A percentile compares a stretch with the other conserved stretches of the same genome.
These are phyloP conservation scores for Netelia virgata DNA, from an alignment of 2,888 invertebrate species.

Conservation along the genomic window DNA sequence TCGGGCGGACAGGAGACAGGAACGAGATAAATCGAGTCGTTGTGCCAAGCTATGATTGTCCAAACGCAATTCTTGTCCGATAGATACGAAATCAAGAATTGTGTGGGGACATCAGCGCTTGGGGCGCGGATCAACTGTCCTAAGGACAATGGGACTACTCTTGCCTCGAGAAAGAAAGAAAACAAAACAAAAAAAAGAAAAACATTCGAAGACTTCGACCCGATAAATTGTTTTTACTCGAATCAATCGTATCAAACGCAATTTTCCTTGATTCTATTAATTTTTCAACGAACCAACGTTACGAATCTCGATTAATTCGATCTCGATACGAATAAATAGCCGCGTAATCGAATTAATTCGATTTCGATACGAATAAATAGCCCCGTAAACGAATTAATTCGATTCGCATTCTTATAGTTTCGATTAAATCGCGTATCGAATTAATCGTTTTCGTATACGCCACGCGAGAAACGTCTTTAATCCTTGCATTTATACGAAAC, in stretches of 20 bases:
- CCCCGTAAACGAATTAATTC: too few relatives aligned
- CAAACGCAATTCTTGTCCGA: slow-evolving; percentile 85
- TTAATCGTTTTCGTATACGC: too few relatives aligned
- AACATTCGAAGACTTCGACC: neutral
- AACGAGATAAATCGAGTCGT: slow-evolving; percentile 66
- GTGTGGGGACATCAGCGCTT: slow-evolving; percentile 85
- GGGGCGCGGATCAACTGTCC: slow-evolving; percentile 78
- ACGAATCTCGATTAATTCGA: too few relatives aligned
- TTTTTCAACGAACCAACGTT: neutral
- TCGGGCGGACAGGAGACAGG: slow-evolving; percentile 18
- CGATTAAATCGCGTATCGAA: too few relatives aligned
- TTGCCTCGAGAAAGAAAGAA: too few relatives aligned
- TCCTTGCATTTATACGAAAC: too few relatives aligned
- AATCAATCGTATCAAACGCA: neutral
- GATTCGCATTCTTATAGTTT: too few relatives aligned
- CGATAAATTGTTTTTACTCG: neutral
- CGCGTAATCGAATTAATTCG: too few relatives aligned
- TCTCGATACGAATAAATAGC: too few relatives aligned
- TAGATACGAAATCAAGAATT: slow-evolving; percentile 83
- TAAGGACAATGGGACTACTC: neutral
- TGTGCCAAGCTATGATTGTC: slow-evolving; percentile 85
- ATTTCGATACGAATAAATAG: too few relatives aligned
- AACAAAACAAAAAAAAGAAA: too few relatives aligned
- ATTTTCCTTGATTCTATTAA: neutral
- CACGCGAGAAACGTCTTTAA: too few relatives aligned